Evolutionary conservation across 2,113 vertebrate genomes (phyloP).

Genomic region (Pollachius pollachius): DNA sequence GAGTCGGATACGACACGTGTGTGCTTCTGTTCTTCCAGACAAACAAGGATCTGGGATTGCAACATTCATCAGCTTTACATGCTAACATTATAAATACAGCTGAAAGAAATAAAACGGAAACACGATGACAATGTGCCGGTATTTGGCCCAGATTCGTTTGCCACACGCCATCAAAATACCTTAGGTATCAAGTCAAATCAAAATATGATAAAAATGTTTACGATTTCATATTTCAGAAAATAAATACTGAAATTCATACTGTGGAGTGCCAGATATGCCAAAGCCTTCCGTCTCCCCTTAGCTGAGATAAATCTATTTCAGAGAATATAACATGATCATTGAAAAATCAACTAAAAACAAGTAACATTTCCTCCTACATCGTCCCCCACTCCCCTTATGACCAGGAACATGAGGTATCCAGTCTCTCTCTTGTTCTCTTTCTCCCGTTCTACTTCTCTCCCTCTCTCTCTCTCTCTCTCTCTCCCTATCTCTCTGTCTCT

Average conservation of each 20-base stretch:
- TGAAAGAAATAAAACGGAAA: too few species aligned
- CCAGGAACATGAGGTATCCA: constrained; percentile 32
- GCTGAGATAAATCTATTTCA: constrained; percentile 1
- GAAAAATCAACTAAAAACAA: constrained; percentile 14
- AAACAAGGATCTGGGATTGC: constrained; percentile 3
- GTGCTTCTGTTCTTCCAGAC: constrained; percentile 27
- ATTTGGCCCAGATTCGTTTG: too few species aligned
- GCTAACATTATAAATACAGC: not conserved
- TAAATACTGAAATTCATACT: too few species aligned
- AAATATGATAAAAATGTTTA: too few species aligned
- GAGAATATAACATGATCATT: constrained; percentile 7
- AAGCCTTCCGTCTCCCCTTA: not conserved
- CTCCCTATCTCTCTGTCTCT: too few species aligned
- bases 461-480: too few species aligned
- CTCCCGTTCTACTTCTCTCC: too few species aligned
- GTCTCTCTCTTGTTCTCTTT: not conserved
- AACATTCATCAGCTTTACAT: not conserved
- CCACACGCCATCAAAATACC: too few species aligned
- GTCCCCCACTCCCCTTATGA: constrained; percentile 2
- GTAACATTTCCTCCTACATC: constrained; percentile 33
- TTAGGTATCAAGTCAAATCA: too few species aligned
- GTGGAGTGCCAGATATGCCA: not conserved
- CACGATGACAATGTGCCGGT: too few species aligned
- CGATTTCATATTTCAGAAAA: too few species aligned
- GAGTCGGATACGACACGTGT: constrained; percentile 48